Evolutionary conservation across 2,113 vertebrate genomes (phyloP), one percentile per base, ranked within the genome.

Genomic region (Laticauda colubrina): DNA sequence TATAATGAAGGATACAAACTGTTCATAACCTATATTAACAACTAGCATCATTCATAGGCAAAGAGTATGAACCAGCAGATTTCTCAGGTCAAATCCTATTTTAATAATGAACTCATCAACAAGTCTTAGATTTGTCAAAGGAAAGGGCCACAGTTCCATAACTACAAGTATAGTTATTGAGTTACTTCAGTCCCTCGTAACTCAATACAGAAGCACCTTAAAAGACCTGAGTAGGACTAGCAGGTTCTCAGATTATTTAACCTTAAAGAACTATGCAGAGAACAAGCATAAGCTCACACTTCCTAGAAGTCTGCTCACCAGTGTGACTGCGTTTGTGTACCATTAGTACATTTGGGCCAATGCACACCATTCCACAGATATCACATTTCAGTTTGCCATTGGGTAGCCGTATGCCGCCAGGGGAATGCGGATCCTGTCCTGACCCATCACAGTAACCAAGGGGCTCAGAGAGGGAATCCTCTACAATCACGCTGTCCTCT

Each of bases 241-340:
- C 4, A 57, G 29, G 12, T 4, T 48, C 54, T 89, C 4, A 5
- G 51, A 45, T 43, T 21, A 89, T n/a, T 59, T 85, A 85, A 24
- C 0, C 45, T 86, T 85, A 54, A 86, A 29, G 23, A 15, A 39
- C 15, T 90, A 43, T 23, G 21, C 11, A 61, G 29, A 53, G 21
- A 10, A 34, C 54, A 86, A 87, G 51, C 34, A n/a, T 64, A 29
- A 29, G 43, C 34, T 43, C 39, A 8, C 6, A 5, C 18, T 92
- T 61, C 87, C 51, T 8, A 87, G 18, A 86, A 21, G 69, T 23
- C 26, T 56, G 54, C 98, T 98, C 95, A 99, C 99, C 99, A 0
- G 99, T 99, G 98, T 99, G 99, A 96, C 99, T 99, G 93, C 99
- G 98, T 91, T 99, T 99, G 97, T 99, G 99, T 94, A 99, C 99